Conservation (phyloP, 2,797 vertebrate genomes). For the Malurus leucopterus region DNA sequence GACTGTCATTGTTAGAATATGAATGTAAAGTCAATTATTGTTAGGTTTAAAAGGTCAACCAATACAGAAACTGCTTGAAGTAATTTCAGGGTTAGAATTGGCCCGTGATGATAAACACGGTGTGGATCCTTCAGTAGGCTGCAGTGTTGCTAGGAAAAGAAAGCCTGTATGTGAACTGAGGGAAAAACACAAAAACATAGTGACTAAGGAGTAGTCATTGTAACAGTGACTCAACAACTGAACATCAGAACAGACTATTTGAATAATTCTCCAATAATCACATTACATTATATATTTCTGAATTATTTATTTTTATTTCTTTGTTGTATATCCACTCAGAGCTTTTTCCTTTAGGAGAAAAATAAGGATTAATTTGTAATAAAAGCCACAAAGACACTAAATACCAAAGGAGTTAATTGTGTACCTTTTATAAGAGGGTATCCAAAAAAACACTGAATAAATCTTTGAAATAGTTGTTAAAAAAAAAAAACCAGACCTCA, state of each 20-base stretch:
- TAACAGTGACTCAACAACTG: neutral
- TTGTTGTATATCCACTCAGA: neutral
- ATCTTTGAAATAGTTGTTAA: neutral
- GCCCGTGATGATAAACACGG: neutral
- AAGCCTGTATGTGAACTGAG: neutral
- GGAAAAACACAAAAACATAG: neutral
- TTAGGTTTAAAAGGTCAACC: constrained; percentile 15
- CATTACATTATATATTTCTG: neutral
- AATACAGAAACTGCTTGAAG: constrained; percentile 14
- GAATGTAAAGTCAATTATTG: neutral
- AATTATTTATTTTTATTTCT: neutral
- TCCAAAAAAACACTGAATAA: neutral
- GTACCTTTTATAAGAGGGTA: neutral
- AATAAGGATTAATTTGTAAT: neutral
- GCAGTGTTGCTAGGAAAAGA: neutral
- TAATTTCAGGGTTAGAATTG: neutral
- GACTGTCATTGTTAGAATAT: neutral
- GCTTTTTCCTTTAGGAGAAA: neutral
- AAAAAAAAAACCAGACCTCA: no score
- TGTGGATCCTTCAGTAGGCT: neutral
- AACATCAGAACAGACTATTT: neutral
- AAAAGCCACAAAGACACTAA: neutral
- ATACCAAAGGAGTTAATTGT: neutral
- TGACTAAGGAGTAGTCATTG: neutral
- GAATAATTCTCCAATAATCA: neutral